phyloP scores from a whole-genome alignment of 2,797 vertebrate genomes.

The Myotis myotis region DNA sequence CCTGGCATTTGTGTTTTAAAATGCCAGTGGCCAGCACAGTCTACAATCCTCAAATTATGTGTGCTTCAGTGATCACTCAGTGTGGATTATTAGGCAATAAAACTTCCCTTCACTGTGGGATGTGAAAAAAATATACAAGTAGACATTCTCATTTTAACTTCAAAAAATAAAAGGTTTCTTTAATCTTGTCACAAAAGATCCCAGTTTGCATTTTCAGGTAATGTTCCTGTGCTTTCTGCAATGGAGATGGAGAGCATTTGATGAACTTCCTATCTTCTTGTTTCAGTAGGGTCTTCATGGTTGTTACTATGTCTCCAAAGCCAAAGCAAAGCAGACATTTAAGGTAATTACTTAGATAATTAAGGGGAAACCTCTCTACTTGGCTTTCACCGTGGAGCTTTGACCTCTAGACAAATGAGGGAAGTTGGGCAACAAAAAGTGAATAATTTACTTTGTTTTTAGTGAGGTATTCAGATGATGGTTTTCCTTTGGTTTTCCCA shows the following conservation, averaged over 20 bases:
- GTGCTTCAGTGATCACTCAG: background rate
- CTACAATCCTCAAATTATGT: background rate
- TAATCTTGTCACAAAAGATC: slow-evolving; percentile 36
- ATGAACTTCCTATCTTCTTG: slow-evolving; percentile 71
- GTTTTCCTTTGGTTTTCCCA: background rate
- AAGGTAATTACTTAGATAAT: slow-evolving; percentile 73
- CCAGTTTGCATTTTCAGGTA: slow-evolving; percentile 64
- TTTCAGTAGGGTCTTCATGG: slow-evolving; percentile 77
- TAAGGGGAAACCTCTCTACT: slow-evolving; percentile 13
- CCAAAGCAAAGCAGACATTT: slow-evolving; percentile 73
- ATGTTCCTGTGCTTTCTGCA: background rate
- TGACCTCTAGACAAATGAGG: background rate
- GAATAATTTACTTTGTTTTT: background rate
- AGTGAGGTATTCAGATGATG: background rate
- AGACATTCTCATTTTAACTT: background rate
- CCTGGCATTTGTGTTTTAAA: background rate
- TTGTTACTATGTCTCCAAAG: slow-evolving; percentile 75
- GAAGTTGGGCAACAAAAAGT: background rate
- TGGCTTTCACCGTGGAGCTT: slow-evolving; percentile 38
- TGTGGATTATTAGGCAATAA: background rate
- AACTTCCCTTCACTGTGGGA: background rate
- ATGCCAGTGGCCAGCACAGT: background rate
- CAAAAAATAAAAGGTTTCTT: background rate
- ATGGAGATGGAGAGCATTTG: slow-evolving; percentile 9
- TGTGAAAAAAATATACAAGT: background rate